These are phyloP conservation scores for Puntigrus tetrazona DNA, from an alignment of 2,113 vertebrate species.

Conservation along the genomic window DNA sequence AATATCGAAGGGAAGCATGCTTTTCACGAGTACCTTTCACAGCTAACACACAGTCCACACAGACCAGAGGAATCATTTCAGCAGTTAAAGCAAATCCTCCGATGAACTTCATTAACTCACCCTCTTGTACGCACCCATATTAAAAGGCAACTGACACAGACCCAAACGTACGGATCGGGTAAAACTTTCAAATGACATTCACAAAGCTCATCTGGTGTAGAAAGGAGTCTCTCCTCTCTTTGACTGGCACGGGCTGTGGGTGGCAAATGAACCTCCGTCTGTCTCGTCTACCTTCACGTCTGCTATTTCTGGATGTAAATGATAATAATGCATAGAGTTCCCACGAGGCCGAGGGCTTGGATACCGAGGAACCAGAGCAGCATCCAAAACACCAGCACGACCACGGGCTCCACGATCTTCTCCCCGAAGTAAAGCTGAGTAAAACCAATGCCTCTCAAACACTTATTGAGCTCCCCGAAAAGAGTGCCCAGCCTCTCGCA, in stretches of 20 bases:
- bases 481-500: conserved; percentile 93
- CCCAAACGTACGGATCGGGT: neutral
- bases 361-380: conserved; percentile 96
- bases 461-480: conserved; percentile 95
- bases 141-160: too few species aligned
- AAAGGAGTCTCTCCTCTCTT: conserved; percentile 16
- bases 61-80: neutral
- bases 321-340: conserved; percentile 93
- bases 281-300: neutral
- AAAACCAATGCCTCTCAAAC: conserved; percentile 86
- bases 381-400: conserved; percentile 90
- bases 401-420: conserved; percentile 90
- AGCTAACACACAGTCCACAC: conserved; percentile 27
- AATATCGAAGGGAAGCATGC: conserved; percentile 46
- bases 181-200: neutral
- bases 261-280: neutral
- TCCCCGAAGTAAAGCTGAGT: conserved; percentile 94
- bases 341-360: conserved; percentile 92
- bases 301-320: conserved; percentile 91
- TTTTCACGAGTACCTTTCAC: conserved; percentile 40
- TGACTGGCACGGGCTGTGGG: neutral
- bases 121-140: neutral
- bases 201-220: neutral
- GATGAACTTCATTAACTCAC: neutral
- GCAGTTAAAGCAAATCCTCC: neutral